Percentiles rank a stretch among this genome's conserved stretches.
Evolutionary conservation across 2,888 invertebrate genomes (phyloP).

Genomic region (Eristalis tenax): DNA sequence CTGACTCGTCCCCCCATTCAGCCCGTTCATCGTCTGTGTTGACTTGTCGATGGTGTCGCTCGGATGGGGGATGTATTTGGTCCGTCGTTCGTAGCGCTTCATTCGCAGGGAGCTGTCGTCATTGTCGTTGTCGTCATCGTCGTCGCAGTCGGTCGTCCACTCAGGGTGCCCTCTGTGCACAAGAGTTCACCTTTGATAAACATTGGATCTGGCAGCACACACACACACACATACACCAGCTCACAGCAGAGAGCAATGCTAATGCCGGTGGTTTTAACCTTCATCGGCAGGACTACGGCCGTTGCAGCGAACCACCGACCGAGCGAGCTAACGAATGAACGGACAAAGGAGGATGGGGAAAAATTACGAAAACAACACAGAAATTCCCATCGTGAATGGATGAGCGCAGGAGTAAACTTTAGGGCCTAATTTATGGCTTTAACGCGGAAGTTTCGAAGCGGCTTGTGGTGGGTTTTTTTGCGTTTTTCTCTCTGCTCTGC

Average conservation of each 20-base stretch:
- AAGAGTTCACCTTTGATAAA: conserved; percentile 61
- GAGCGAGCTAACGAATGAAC: conserved; percentile 13
- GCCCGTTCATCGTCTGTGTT: conserved; percentile 42
- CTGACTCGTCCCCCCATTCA: not conserved
- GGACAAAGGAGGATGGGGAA: conserved; percentile 9
- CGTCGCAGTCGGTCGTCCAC: conserved; percentile 26
- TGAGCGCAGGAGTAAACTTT: conserved; percentile 65
- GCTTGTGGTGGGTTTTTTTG: not conserved
- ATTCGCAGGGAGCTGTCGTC: conserved; percentile 3
- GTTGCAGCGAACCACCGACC: not conserved
- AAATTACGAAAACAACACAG: conserved; percentile 21
- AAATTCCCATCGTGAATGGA: conserved; percentile 62
- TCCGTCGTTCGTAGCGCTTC: not conserved
- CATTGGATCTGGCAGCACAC: conserved; percentile 14
- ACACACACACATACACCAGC: not conserved
- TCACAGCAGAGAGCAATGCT: conserved; percentile 5
- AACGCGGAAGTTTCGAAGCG: conserved; percentile 55
- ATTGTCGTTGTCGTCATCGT: conserved; percentile 16
- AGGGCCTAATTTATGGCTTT: conserved; percentile 70
- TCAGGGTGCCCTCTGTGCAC: not conserved
- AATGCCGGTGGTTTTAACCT: conserved; percentile 62
- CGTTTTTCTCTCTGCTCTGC: not conserved
- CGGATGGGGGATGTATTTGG: conserved; percentile 18
- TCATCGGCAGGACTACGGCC: conserved; percentile 20
- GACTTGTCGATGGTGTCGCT: conserved; percentile 52